Conservation (phyloP, 2,797 vertebrate genomes). For the Manis javanica region DNA sequence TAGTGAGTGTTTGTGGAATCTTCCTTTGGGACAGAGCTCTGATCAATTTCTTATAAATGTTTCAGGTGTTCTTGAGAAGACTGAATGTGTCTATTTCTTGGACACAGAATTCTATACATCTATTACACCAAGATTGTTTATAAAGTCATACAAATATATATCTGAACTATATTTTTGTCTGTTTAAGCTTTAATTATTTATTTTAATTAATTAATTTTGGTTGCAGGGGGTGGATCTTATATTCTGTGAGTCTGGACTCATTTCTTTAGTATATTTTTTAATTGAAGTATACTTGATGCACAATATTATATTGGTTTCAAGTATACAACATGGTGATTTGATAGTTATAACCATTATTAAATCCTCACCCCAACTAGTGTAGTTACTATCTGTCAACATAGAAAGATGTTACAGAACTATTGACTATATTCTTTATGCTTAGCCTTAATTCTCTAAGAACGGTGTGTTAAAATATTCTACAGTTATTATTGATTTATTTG, state of each 20-base stretch:
- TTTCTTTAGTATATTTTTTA: no score
- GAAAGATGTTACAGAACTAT: no score
- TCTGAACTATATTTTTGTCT: neutral
- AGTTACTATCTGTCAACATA: no score
- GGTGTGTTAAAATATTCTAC: neutral
- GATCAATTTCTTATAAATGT: neutral
- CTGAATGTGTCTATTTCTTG: neutral
- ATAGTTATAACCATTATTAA: no score
- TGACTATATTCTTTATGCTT: neutral
- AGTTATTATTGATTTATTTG: neutral
- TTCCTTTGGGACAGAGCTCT: constrained; percentile 18
- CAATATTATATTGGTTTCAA: no score
- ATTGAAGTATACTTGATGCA: no score
- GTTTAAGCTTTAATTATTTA: no score
- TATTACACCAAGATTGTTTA: neutral
- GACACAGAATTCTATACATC: neutral
- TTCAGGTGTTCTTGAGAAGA: constrained; percentile 7
- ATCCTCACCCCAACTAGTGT: no score
- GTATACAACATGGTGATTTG: no score
- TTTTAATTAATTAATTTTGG: no score
- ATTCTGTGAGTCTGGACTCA: no score
- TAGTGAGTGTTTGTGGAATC: neutral
- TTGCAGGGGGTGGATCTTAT: no score
- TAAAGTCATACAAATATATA: neutral
- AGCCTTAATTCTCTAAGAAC: neutral